phyloP scores from a whole-genome alignment of 2,888 invertebrate genomes.

The Carterocephalus palaemon region DNA sequence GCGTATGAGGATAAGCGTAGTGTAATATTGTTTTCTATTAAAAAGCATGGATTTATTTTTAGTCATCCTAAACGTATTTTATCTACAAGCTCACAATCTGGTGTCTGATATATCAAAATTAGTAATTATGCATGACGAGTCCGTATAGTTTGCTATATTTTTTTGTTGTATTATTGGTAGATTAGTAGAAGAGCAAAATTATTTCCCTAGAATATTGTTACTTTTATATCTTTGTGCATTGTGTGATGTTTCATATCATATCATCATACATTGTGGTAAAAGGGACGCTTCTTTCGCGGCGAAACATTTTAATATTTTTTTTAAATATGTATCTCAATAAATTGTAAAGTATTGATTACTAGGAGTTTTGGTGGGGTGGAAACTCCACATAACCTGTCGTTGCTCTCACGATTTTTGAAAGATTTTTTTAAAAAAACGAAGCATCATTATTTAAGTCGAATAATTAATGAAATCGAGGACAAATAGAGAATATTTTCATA shows the following conservation, averaged over 20 bases:
- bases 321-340: too few species aligned
- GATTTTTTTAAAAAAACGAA: too few species aligned
- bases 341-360: background rate
- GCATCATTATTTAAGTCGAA: too few species aligned
- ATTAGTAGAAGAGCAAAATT: too few species aligned
- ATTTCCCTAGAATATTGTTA: too few species aligned
- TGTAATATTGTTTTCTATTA: constrained; percentile 23
- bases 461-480: too few species aligned
- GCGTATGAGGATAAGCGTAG: too few species aligned
- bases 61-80: constrained; percentile 21
- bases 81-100: constrained; percentile 9
- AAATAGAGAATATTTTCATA: too few species aligned
- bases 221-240: constrained; percentile 36
- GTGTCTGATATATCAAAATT: constrained; percentile 14
- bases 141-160: background rate
- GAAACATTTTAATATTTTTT: constrained; percentile 27
- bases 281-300: constrained; percentile 48
- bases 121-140: constrained; percentile 15
- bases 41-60: constrained; percentile 33
- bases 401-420: too few species aligned
- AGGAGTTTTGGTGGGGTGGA: background rate
- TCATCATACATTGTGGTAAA: constrained; percentile 50
- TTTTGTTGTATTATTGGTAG: too few species aligned
- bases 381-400: too few species aligned
- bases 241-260: constrained; percentile 47